phyloP scores from a whole-genome alignment of 2,113 vertebrate species.

The Aleadryas rufinucha region DNA sequence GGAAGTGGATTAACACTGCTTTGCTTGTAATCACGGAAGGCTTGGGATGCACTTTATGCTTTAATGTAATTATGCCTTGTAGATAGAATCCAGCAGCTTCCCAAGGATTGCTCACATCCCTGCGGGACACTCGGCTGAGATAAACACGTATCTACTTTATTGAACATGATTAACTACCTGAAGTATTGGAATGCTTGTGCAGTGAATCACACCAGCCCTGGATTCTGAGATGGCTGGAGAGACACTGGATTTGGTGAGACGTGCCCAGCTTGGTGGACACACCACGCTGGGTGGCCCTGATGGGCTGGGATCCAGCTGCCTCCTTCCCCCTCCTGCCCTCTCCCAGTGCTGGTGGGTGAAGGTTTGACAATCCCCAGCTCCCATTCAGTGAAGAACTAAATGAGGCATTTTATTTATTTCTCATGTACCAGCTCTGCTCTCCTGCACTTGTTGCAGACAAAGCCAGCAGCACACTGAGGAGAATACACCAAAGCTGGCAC shows the following conservation, averaged over 20 bases:
- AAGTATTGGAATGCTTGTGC: not conserved
- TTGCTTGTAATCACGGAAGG: not conserved
- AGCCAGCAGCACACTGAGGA: not conserved
- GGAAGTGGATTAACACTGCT: not conserved
- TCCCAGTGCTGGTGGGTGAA: not conserved
- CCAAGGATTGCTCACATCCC: not conserved
- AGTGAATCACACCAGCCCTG: not conserved
- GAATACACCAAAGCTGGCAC: not conserved
- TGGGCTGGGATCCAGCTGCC: not conserved
- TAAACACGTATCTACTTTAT: not conserved
- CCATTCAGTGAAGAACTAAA: not conserved
- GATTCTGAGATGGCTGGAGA: not conserved
- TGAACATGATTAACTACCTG: not conserved
- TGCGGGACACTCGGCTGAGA: not conserved
- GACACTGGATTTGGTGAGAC: not conserved
- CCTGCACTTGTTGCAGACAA: not conserved
- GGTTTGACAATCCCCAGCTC: not conserved
- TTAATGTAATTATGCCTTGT: not conserved
- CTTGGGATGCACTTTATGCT: not conserved
- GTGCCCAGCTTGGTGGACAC: not conserved
- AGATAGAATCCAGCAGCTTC: not conserved
- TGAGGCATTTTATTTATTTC: not conserved
- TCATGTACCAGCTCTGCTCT: not conserved
- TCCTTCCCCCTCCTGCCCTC: not conserved
- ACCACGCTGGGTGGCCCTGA: not conserved